phyloP scores from a whole-genome alignment of 2,797 vertebrate genomes.

The Acrocephalus scirpaceus region DNA sequence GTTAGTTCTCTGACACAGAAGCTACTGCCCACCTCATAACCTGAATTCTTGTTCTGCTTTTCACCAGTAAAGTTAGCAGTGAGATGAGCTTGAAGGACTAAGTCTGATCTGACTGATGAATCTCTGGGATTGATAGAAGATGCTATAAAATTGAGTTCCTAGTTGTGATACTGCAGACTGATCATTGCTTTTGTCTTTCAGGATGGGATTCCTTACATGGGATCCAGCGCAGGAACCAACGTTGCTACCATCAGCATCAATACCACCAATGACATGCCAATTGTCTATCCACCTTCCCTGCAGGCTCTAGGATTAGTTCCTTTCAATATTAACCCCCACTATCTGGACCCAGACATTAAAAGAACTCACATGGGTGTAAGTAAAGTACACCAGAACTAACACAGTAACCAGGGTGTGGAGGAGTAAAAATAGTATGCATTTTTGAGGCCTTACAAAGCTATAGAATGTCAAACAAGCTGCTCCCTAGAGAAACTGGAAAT shows the following conservation, averaged over 20 bases:
- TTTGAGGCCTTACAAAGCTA: not conserved
- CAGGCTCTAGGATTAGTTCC: conserved; percentile 85
- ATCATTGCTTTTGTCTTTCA: conserved; percentile 60
- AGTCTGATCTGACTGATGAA: not conserved
- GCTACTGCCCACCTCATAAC: not conserved
- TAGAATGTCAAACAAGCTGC: not conserved
- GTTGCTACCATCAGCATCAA: conserved; percentile 86
- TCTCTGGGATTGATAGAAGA: not conserved
- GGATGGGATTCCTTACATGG: conserved; percentile 88
- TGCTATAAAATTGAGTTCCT: not conserved
- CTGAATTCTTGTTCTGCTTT: not conserved
- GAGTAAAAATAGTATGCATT: fast-evolving
- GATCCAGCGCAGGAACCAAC: conserved; percentile 88
- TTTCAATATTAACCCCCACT: conserved; percentile 93
- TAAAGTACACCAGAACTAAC: not conserved
- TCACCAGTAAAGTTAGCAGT: not conserved
- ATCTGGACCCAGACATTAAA: conserved; percentile 80
- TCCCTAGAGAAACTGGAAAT: not conserved
- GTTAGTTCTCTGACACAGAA: not conserved
- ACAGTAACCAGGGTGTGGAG: not conserved
- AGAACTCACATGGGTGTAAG: conserved; percentile 90
- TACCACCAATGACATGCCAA: conserved; percentile 92
- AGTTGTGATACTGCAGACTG: not conserved
- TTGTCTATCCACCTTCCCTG: conserved; percentile 86
- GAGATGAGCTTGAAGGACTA: not conserved